phyloP scores from a whole-genome alignment of 2,797 vertebrate genomes.

The Xenentodon cancila region DNA sequence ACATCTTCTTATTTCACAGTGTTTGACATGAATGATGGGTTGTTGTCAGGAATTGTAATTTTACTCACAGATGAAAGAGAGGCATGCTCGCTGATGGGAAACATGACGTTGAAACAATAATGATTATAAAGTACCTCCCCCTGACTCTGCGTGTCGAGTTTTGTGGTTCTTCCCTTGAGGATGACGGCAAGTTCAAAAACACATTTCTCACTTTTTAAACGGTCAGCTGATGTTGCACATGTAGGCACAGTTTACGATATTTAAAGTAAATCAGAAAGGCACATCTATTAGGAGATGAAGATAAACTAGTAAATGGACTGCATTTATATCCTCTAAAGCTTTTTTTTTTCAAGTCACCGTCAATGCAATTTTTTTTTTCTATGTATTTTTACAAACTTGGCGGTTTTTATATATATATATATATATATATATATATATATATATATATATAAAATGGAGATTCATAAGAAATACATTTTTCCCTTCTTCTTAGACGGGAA shows the following conservation, averaged over 20 bases:
- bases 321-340: too few relatives aligned
- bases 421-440: too few relatives aligned
- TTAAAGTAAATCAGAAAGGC: background rate
- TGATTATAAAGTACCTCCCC: slow-evolving; percentile 28
- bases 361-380: too few relatives aligned
- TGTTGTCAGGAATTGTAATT: slow-evolving; percentile 5
- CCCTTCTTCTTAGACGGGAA: background rate
- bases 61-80: background rate
- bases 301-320: too few relatives aligned
- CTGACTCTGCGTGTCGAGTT: slow-evolving; percentile 15
- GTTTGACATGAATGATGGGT: background rate
- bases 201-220: too few relatives aligned
- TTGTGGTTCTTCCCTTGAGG: background rate
- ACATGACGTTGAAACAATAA: slow-evolving; percentile 9
- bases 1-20: background rate
- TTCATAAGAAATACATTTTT: background rate
- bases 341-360: too few relatives aligned
- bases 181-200: background rate
- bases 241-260: background rate
- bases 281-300: background rate
- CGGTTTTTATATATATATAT: too few relatives aligned
- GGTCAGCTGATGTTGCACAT: too few relatives aligned
- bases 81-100: slow-evolving; percentile 3
- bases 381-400: too few relatives aligned
- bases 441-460: too few relatives aligned